Percentiles rank a stretch among this genome's conserved stretches.
Evolutionary conservation across 2,888 invertebrate species (phyloP).

Genomic region (Megaustenia siamemsis): DNA sequence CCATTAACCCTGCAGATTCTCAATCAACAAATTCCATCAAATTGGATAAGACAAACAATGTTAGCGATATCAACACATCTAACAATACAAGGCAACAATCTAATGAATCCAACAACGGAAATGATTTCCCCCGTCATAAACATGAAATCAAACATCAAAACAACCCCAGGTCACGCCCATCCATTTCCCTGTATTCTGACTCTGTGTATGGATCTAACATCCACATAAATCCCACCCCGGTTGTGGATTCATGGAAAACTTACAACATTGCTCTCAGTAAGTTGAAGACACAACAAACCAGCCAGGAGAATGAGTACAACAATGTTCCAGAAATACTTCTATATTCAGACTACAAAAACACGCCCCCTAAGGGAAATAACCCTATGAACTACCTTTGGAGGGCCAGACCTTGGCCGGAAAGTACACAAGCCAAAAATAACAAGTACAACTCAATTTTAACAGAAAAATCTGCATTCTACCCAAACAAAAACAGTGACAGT

Average conservation of each 20-base stretch:
- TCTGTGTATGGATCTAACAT: background rate
- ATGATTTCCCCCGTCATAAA: background rate
- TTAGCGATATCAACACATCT: no score
- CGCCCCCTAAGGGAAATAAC: background rate
- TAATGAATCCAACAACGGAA: background rate
- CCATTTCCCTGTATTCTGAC: background rate
- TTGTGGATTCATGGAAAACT: conserved; percentile 40
- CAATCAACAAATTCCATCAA: no score
- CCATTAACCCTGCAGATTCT: no score
- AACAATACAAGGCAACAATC: no score
- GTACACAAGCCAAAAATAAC: background rate
- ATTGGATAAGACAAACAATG: no score
- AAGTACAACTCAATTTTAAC: background rate
- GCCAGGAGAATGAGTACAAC: background rate
- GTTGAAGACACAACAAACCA: background rate
- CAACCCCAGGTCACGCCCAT: background rate
- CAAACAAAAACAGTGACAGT: background rate
- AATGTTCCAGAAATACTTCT: conserved; percentile 1
- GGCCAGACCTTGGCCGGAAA: conserved; percentile 34
- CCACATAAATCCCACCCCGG: background rate
- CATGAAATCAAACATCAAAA: background rate
- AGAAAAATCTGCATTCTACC: background rate
- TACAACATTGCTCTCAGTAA: conserved; percentile 34
- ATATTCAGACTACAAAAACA: background rate
- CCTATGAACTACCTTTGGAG: conserved; percentile 22